Conservation (phyloP, 2,797 vertebrate genomes). For the Sparidentex hasta region DNA sequence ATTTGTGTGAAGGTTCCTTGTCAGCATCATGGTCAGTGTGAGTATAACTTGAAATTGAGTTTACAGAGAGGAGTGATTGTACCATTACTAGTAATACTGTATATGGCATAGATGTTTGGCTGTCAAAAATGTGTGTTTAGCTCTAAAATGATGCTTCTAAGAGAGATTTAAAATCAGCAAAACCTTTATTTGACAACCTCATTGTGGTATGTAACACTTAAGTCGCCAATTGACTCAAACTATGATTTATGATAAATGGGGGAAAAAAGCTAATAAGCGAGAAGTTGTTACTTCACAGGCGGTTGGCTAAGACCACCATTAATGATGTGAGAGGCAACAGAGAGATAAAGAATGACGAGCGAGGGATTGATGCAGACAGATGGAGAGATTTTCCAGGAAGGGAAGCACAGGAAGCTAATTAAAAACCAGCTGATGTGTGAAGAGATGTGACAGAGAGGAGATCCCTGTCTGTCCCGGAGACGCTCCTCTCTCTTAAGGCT, state of each 20-base stretch:
- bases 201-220: background rate
- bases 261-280: background rate
- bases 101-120: background rate
- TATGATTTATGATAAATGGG: background rate
- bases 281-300: background rate
- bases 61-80: too few species aligned
- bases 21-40: background rate
- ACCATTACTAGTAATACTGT: too few species aligned
- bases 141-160: background rate
- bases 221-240: background rate
- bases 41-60: background rate
- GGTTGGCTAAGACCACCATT: constrained; percentile 2
- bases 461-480: constrained; percentile 21
- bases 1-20: too few species aligned
- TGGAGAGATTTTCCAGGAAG: constrained; percentile 58
- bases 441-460: constrained; percentile 36
- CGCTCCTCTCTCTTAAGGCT: background rate
- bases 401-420: constrained; percentile 57
- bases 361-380: constrained; percentile 49
- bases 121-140: background rate
- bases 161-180: background rate
- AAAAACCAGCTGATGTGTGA: constrained; percentile 53
- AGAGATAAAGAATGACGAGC: constrained; percentile 40
- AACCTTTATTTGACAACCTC: background rate
- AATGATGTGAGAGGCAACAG: constrained; percentile 30